Evolutionary conservation across 2,888 invertebrate genomes (phyloP).

Genomic region (Tetramorium bicarinatum): DNA sequence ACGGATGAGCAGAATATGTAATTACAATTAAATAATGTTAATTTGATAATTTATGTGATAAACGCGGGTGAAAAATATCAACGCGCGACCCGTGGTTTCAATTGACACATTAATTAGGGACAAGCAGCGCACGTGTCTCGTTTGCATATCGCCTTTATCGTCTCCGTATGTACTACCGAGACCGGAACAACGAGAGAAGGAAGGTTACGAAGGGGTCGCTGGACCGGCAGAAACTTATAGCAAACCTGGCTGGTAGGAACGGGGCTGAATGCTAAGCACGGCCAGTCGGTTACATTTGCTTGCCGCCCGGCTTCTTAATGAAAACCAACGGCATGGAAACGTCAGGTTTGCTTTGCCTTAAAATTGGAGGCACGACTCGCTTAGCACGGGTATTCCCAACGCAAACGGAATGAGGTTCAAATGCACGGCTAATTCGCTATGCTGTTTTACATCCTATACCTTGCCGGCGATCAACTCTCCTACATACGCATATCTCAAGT

Average conservation of each 20-base stretch:
- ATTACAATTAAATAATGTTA: constrained; percentile 18
- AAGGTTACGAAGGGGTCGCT: constrained; percentile 64
- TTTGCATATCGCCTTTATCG: constrained; percentile 50
- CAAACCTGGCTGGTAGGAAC: constrained; percentile 53
- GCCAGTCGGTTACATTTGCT: constrained; percentile 76
- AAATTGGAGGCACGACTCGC: constrained; percentile 72
- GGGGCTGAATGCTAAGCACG: constrained; percentile 76
- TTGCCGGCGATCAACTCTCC: constrained; percentile 33
- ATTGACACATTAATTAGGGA: constrained; percentile 52
- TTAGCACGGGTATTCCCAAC: constrained; percentile 61
- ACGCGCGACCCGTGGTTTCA: constrained; percentile 14
- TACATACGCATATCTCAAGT: background rate
- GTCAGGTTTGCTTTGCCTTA: constrained; percentile 75
- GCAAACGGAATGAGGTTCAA: constrained; percentile 53
- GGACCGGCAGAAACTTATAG: constrained; percentile 66
- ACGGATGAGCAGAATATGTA: background rate
- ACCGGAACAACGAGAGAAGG: constrained; percentile 37
- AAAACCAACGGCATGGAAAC: constrained; percentile 76
- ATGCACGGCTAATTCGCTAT: constrained; percentile 56
- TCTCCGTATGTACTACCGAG: constrained; percentile 41
- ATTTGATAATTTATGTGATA: constrained; percentile 17
- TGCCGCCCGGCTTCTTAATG: constrained; percentile 75
- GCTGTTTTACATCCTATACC: constrained; percentile 51
- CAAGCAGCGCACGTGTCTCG: constrained; percentile 47
- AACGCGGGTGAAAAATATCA: constrained; percentile 26